Conservation (phyloP, 2,888 invertebrate genomes). For the Caenorhabditis japonica region DNA sequence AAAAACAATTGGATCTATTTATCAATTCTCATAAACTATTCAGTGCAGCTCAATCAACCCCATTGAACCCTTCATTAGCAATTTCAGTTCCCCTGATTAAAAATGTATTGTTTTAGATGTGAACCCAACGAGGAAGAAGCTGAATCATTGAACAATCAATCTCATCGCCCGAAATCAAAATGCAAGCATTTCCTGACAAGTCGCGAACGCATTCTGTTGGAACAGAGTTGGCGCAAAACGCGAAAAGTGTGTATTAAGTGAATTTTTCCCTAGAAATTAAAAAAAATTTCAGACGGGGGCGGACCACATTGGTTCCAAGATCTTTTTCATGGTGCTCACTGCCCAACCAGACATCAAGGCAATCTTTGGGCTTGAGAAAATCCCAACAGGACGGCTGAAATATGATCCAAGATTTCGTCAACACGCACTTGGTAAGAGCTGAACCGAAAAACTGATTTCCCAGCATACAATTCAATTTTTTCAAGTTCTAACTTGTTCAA, state of each 20-base stretch:
- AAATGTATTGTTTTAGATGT: slow-evolving; percentile 35
- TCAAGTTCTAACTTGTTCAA: not conserved
- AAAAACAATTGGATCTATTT: too few relatives aligned
- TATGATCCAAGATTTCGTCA: slow-evolving; percentile 70
- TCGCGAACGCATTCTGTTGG: slow-evolving; percentile 67
- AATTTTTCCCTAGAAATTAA: not conserved
- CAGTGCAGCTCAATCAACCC: too few relatives aligned
- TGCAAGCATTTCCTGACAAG: slow-evolving; percentile 66
- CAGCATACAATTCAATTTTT: not conserved
- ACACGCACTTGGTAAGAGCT: slow-evolving; percentile 55
- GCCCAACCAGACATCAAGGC: slow-evolving; percentile 74
- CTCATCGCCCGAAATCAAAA: slow-evolving; percentile 30
- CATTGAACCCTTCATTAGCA: not conserved
- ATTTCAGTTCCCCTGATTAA: not conserved
- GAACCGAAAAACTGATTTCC: not conserved
- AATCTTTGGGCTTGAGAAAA: slow-evolving; percentile 73
- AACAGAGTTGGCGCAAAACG: slow-evolving; percentile 73
- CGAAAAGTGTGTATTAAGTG: slow-evolving; percentile 62
- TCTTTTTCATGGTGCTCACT: slow-evolving; percentile 73
- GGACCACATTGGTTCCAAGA: slow-evolving; percentile 73
- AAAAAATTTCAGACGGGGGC: slow-evolving; percentile 66
- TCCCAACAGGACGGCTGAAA: slow-evolving; percentile 71
- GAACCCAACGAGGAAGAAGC: slow-evolving; percentile 45
- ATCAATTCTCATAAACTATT: too few relatives aligned
- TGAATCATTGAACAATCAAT: slow-evolving; percentile 10